phyloP scores from a whole-genome alignment of 2,888 invertebrate species.

The Parochlus steinenii region DNA sequence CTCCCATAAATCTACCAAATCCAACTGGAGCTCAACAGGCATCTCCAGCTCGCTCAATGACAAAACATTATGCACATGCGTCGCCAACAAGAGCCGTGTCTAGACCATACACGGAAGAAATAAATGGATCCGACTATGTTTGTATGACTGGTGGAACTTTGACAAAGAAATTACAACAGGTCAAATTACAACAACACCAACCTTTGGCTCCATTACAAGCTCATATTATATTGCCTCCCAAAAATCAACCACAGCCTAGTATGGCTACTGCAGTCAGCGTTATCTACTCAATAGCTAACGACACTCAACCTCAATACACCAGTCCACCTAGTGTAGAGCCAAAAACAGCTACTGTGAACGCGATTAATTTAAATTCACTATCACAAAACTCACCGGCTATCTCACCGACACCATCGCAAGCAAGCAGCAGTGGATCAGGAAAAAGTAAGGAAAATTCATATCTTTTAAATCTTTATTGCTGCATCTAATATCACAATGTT shows the following conservation, averaged over 20 bases:
- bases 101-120: conserved; percentile 45
- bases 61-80: conserved; percentile 7
- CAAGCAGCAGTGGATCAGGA: conserved; percentile 39
- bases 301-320: conserved; percentile 23
- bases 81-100: conserved; percentile 19
- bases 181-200: conserved; percentile 15
- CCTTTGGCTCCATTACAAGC: conserved; percentile 2
- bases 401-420: conserved; percentile 49
- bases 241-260: conserved; percentile 10
- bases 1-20: conserved; percentile 7
- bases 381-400: conserved; percentile 29
- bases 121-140: conserved; percentile 66
- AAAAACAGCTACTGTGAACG: conserved; percentile 31
- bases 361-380: conserved; percentile 17
- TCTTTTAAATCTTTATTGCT: too few relatives aligned
- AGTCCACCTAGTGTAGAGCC: conserved; percentile 27
- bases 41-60: conserved; percentile 13
- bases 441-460: conserved; percentile 19
- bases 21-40: conserved; percentile 3
- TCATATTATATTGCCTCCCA: conserved; percentile 9
- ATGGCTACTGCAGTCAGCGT: neutral
- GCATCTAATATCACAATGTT: conserved; percentile 15
- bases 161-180: conserved; percentile 16
- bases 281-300: conserved; percentile 3
- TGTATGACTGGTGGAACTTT: conserved; percentile 59